Conservation (phyloP, 1,140 invertebrate species). For the Leptestheria dahalacensis region DNA sequence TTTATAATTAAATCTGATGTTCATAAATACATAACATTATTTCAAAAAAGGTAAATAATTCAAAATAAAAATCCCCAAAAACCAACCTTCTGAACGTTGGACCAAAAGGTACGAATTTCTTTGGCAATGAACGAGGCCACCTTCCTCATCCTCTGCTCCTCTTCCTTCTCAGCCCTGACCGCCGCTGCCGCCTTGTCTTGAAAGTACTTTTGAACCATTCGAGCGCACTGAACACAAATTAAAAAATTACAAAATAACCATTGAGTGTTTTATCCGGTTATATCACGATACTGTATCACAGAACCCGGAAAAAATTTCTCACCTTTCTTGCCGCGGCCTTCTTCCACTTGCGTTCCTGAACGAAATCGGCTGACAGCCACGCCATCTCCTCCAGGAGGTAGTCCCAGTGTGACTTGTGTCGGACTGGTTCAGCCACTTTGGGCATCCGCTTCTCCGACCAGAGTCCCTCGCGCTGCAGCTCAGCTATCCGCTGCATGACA, state of each 20-base stretch:
- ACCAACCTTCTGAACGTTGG: constrained; percentile 78
- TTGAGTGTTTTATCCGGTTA: too few relatives aligned
- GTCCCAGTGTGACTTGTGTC: constrained; percentile 94
- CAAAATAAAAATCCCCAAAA: constrained; percentile 9
- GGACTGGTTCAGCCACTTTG: constrained; percentile 75
- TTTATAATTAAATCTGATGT: too few relatives aligned
- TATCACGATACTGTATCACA: too few relatives aligned
- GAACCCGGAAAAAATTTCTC: too few relatives aligned
- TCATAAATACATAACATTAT: neutral
- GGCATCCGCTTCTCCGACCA: constrained; percentile 86
- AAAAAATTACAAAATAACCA: constrained; percentile 6
- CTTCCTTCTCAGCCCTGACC: constrained; percentile 78
- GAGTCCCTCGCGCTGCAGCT: constrained; percentile 74
- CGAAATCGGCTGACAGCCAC: constrained; percentile 94
- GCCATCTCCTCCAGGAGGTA: constrained; percentile 96
- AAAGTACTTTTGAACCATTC: constrained; percentile 89
- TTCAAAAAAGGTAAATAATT: neutral
- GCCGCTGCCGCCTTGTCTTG: constrained; percentile 81
- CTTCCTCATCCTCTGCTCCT: constrained; percentile 66
- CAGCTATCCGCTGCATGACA: constrained; percentile 77
- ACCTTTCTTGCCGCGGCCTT: constrained; percentile 85
- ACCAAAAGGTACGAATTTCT: constrained; percentile 89
- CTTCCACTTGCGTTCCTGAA: constrained; percentile 94
- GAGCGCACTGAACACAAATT: constrained; percentile 32
- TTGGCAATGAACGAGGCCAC: constrained; percentile 82